Base-by-base conservation (phyloP, 2,888 invertebrate species). In the Coenonympha arcania region DNA sequence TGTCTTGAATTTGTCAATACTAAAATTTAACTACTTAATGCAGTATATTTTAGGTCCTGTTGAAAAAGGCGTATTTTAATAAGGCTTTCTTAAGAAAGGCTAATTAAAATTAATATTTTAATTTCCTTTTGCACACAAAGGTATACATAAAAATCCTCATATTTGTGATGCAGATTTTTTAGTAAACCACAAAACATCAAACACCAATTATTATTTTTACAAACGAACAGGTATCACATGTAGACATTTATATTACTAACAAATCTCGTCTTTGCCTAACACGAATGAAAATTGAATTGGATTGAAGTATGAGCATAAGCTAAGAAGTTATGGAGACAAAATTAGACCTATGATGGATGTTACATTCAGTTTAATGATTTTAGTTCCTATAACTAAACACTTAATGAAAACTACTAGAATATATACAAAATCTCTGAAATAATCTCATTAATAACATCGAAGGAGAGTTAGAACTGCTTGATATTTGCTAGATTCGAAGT, bases 281-380 rank as follows among this genome's bases (percentile, higher is more conserved):
- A 9, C 9, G n/a, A 26, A n/a, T 26, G 3, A 9, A 5, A 4
- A 31, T 31, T 6, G 15, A 15, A n/a, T 13, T 9, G 6, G 4
- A 4, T 33, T 2, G 3, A 40, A 13, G 8, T 31, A 31, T 22
- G 24, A 15, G 8, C 26, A 36, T 37, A 31, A 43, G 26, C 19
- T 43, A 34, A 19, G n/a, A 30, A 3, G 39, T 8, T 33, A 46
- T 26, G 43, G 46, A 54, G 42, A 52, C 54, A 55, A 49, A 61
- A 61, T 58, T 58, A 57, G 62, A 59, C 60, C 50, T 59, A 64
- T 61, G 63, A 63, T 62, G 63, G 62, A 62, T 58, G 56, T 60
- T 60, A 61, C 57, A 57, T 52, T 46, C 48, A 41, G 36, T 46
- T 44, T 36, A 40, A 46, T 47, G 39, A 47, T 44, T 47, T 49